These are phyloP conservation scores for Pipistrellus pipistrellus DNA, from an alignment of 2,797 vertebrate species.

Conservation along the genomic window DNA sequence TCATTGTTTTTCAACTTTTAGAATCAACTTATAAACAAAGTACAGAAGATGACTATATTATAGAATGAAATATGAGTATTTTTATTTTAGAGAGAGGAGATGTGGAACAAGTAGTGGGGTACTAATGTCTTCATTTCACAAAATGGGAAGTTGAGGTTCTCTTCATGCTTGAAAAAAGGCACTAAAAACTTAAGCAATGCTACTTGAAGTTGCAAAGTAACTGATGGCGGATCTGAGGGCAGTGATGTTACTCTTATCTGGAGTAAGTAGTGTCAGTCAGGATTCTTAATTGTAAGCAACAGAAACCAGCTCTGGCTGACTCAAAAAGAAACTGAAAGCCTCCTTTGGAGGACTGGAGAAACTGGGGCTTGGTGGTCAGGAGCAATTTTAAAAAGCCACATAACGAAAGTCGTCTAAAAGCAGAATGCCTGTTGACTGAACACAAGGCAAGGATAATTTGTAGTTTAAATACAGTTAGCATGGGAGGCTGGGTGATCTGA, in stretches of 20 bases:
- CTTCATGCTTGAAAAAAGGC: neutral
- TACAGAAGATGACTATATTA: neutral
- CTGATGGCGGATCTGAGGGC: neutral
- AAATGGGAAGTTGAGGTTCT: neutral
- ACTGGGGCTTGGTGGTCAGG: neutral
- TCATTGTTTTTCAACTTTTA: slow-evolving; percentile 5
- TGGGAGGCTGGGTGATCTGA: neutral
- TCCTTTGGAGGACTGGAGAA: neutral
- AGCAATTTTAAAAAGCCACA: neutral
- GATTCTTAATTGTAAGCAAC: neutral
- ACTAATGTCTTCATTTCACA: neutral
- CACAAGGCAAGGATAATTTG: neutral
- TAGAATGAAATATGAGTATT: neutral
- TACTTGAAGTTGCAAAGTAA: neutral
- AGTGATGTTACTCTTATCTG: neutral
- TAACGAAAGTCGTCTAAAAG: neutral
- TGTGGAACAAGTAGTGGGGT: neutral
- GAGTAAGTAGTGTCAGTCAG: neutral
- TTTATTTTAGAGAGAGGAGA: neutral
- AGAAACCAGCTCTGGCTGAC: neutral
- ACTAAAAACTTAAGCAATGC: neutral
- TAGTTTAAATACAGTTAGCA: neutral
- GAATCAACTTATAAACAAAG: slow-evolving; percentile 14
- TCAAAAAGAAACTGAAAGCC: slow-evolving; percentile 28
- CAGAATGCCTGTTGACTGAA: neutral